Percentiles rank a stretch among this genome's conserved stretches.
phyloP scores from a whole-genome alignment of 2,113 vertebrate species.

The Larimichthys polyactis region DNA sequence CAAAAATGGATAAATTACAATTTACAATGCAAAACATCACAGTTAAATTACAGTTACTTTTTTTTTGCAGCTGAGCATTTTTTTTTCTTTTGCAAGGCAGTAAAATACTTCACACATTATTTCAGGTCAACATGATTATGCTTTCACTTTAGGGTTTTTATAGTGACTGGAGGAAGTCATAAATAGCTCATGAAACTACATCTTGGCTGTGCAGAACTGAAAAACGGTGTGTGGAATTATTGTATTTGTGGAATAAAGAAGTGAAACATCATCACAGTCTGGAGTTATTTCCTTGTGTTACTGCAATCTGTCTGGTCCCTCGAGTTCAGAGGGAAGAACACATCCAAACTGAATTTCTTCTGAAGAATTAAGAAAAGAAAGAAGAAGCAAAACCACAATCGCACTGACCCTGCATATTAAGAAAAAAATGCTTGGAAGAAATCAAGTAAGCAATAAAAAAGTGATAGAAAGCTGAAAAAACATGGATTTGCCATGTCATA shows the following conservation, averaged over 20 bases:
- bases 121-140: neutral
- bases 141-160: neutral
- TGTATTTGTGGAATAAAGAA: slow-evolving; percentile 35
- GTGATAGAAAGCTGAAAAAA: slow-evolving; percentile 2
- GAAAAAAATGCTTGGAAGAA: neutral
- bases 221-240: neutral
- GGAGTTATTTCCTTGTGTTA: slow-evolving; percentile 9
- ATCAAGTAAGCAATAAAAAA: slow-evolving; percentile 6
- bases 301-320: neutral
- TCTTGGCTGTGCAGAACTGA: neutral
- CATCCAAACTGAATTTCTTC: neutral
- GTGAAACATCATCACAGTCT: neutral
- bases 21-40: slow-evolving; percentile 9
- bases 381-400: neutral
- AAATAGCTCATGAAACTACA: neutral
- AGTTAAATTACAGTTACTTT: neutral
- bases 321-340: neutral
- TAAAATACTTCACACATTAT: slow-evolving; percentile 13
- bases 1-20: slow-evolving; percentile 11
- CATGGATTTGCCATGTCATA: neutral
- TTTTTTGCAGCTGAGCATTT: neutral
- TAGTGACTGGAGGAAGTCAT: neutral
- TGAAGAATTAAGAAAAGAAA: slow-evolving; percentile 6
- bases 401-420: neutral
- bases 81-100: neutral